phyloP scores from a whole-genome alignment of 2,888 invertebrate species.

The Eudasyphora cyanicolor region DNA sequence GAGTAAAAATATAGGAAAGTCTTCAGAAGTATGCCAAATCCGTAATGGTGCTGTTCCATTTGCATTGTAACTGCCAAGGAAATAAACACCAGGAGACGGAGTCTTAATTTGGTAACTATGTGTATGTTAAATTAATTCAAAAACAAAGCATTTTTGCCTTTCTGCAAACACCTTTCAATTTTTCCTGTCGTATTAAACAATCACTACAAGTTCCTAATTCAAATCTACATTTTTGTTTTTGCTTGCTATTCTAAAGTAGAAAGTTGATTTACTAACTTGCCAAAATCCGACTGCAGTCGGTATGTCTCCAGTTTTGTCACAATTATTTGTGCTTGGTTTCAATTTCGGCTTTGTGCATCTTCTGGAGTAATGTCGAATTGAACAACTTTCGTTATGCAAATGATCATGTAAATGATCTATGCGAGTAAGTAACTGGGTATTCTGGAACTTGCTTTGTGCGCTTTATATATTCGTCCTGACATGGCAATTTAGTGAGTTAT shows the following conservation, averaged over 20 bases:
- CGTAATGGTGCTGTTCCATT: too few species aligned
- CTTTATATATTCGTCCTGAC: not conserved
- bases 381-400: conserved; percentile 63
- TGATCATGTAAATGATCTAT: conserved; percentile 54
- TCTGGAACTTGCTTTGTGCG: not conserved
- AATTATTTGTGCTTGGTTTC: conserved; percentile 21
- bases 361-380: not conserved
- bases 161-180: not conserved
- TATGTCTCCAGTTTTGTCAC: not conserved
- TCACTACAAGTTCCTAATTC: not conserved
- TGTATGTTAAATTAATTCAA: too few species aligned
- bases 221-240: not conserved
- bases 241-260: not conserved
- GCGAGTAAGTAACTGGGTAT: conserved; percentile 38
- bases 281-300: not conserved
- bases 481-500: conserved; percentile 59
- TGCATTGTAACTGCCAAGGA: too few species aligned
- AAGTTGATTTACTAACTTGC: conserved; percentile 27
- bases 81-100: too few species aligned
- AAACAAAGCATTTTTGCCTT: too few species aligned
- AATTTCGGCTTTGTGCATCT: not conserved
- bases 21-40: too few species aligned
- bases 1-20: too few species aligned
- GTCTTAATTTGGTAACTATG: too few species aligned
- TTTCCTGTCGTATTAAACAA: not conserved